A percentile compares a stretch with the other conserved stretches of the same genome.
Evolutionary conservation across 2,888 invertebrate genomes (phyloP).

Genomic region (Himalopsyche tibetana): DNA sequence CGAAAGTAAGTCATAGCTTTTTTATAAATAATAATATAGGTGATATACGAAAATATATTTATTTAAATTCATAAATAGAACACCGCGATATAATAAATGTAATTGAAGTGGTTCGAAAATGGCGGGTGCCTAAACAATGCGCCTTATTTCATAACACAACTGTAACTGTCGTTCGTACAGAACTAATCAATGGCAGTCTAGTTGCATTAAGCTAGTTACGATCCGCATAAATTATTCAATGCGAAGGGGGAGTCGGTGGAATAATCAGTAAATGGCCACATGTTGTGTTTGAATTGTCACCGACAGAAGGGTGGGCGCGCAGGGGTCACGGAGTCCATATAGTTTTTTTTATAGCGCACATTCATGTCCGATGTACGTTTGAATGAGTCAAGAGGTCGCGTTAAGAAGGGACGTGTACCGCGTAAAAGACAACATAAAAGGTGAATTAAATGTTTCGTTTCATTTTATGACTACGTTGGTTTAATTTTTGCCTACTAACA

Average conservation of each 20-base stretch:
- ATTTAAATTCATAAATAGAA: too few species aligned
- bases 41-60: too few species aligned
- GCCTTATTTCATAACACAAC: slow-evolving; percentile 4
- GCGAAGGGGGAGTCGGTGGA: slow-evolving; percentile 50
- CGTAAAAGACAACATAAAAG: too few species aligned
- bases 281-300: slow-evolving; percentile 58
- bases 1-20: too few species aligned
- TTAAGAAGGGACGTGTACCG: too few species aligned
- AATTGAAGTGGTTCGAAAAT: background rate
- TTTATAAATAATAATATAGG: too few species aligned
- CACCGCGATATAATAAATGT: too few species aligned
- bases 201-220: slow-evolving; percentile 60
- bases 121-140: background rate
- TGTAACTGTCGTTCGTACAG: slow-evolving; percentile 49
- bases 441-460: too few species aligned
- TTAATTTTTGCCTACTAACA: too few species aligned
- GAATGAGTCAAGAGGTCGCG: too few species aligned
- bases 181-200: slow-evolving; percentile 58
- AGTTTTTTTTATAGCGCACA: background rate
- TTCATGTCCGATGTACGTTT: too few species aligned
- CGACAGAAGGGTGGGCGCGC: background rate
- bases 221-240: slow-evolving; percentile 63
- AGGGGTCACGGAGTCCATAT: background rate
- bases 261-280: slow-evolving; percentile 64
- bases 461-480: too few species aligned